Conservation (phyloP, 1,140 invertebrate species). For the Reticulitermes speratus region DNA sequence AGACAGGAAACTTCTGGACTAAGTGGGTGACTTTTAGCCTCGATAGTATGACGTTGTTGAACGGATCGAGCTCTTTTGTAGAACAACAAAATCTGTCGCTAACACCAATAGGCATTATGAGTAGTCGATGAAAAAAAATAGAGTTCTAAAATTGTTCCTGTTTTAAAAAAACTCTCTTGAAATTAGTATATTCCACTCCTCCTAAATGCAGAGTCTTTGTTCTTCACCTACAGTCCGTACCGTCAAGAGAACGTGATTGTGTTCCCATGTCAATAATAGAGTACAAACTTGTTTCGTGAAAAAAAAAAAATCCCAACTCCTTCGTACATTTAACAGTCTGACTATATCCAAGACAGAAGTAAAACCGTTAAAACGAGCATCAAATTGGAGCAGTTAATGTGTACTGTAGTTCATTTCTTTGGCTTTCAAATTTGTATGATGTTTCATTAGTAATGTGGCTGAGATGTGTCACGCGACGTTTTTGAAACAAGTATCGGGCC, state of each 20-base stretch:
- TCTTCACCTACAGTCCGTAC: neutral
- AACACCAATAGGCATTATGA: neutral
- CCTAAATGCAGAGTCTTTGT: neutral
- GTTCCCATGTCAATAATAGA: neutral
- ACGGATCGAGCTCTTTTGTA: too few relatives aligned
- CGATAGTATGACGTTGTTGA: too few relatives aligned
- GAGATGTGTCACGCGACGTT: neutral
- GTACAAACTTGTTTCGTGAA: neutral
- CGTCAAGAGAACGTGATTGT: neutral
- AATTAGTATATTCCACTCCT: neutral
- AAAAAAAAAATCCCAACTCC: neutral
- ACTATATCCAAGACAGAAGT: neutral
- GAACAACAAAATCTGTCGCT: too few relatives aligned
- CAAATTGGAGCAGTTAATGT: neutral
- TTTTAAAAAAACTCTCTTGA: neutral
- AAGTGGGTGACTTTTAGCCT: too few relatives aligned
- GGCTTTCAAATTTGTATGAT: conserved; percentile 12
- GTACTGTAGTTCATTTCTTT: neutral
- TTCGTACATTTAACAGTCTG: neutral
- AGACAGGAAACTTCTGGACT: too few relatives aligned
- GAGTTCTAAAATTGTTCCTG: neutral
- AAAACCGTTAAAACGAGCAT: neutral
- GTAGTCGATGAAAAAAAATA: neutral
- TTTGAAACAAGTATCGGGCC: neutral
- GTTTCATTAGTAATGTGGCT: neutral